Percentiles rank a stretch among this genome's conserved stretches.
Evolutionary conservation across 2,797 vertebrate genomes (phyloP).

Genomic region (Brachyrhaphis roseni): DNA sequence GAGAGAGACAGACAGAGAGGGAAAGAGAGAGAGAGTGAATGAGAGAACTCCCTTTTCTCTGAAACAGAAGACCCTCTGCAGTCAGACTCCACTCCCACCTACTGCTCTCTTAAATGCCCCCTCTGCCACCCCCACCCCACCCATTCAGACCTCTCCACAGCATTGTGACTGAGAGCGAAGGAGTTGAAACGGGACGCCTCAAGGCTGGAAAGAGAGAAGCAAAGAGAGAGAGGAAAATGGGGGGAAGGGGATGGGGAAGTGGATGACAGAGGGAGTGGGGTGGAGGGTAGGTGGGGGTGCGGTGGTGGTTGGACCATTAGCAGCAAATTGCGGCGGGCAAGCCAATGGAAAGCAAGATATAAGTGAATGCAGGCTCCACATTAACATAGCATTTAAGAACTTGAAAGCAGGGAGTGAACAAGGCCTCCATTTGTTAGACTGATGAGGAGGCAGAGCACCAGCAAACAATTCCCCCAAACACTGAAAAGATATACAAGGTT

Average conservation of each 20-base stretch:
- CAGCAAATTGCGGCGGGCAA: conserved; percentile 74
- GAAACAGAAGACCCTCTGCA: conserved; percentile 84
- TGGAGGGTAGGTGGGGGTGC: conserved; percentile 14
- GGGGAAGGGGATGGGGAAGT: conserved; percentile 24
- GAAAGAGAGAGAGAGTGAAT: conserved; percentile 56
- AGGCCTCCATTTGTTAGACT: conserved; percentile 40
- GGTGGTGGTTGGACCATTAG: conserved; percentile 65
- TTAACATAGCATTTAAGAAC: conserved; percentile 58
- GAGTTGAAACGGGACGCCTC: conserved; percentile 85
- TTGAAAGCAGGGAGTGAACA: conserved; percentile 44
- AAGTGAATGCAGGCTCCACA: conserved; percentile 63
- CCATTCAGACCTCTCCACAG: conserved; percentile 71
- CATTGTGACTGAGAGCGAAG: conserved; percentile 82
- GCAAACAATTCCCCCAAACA: conserved; percentile 10
- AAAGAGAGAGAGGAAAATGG: conserved; percentile 32
- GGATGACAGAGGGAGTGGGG: neutral
- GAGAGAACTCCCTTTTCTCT: conserved; percentile 81
- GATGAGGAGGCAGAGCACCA: conserved; percentile 43
- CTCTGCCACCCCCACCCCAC: conserved; percentile 43
- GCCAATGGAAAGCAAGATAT: conserved; percentile 74
- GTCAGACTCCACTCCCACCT: conserved; percentile 86
- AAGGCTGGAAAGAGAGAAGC: conserved; percentile 71
- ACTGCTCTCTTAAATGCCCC: conserved; percentile 80
- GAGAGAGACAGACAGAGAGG: conserved; percentile 52
- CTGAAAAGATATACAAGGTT: neutral